These are phyloP conservation scores for Drosophila watanabei DNA, from an alignment of 1,140 invertebrate genomes.

Conservation along the genomic window DNA sequence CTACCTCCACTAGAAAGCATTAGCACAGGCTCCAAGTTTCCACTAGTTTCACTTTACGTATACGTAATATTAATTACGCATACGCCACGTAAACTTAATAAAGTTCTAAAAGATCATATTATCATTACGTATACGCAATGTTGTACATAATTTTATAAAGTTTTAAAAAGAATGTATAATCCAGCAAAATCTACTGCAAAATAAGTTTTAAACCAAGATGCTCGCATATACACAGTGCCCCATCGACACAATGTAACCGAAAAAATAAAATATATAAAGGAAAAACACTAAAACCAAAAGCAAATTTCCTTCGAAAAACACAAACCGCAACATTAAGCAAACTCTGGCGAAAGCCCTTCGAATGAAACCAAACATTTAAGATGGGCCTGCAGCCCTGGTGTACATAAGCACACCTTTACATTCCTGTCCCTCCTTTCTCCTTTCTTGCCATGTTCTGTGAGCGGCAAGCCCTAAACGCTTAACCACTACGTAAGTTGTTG, in stretches of 20 bases:
- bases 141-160: no score
- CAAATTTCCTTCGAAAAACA: conserved; percentile 15
- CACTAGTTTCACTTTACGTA: neutral
- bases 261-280: neutral
- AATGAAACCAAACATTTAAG: conserved; percentile 16
- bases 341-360: conserved; percentile 14
- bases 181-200: neutral
- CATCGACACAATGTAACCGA: neutral
- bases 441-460: conserved; percentile 20
- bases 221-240: neutral
- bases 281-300: conserved; percentile 3
- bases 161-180: no score
- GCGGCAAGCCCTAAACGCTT: conserved; percentile 68
- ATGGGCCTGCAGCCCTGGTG: conserved; percentile 29
- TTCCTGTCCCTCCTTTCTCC: conserved; percentile 5
- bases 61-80: conserved; percentile 5
- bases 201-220: neutral
- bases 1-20: neutral
- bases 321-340: conserved; percentile 22
- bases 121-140: neutral
- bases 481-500: conserved; percentile 43
- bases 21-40: neutral
- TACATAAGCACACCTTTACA: conserved; percentile 62
- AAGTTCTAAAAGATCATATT: neutral
- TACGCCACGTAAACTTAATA: neutral